Conservation (phyloP, 2,888 invertebrate genomes). For the Lamellibrachia columna region DNA sequence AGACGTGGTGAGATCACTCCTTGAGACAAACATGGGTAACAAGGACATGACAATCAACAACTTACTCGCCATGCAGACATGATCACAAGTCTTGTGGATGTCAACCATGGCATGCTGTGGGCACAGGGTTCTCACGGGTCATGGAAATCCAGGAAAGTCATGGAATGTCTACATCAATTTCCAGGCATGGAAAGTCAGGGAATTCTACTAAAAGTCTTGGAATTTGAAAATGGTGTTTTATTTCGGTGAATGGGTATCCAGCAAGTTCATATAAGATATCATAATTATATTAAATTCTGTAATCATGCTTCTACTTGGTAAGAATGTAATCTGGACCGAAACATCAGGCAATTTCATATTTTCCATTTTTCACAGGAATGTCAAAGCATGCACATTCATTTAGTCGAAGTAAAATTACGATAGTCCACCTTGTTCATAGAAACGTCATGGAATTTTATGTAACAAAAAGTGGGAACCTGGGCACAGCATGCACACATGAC, state of each 20-base stretch:
- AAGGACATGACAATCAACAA: constrained; percentile 91
- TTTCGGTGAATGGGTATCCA: too few relatives aligned
- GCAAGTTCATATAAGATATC: too few relatives aligned
- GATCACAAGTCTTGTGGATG: not conserved
- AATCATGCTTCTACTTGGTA: too few relatives aligned
- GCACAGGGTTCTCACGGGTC: not conserved
- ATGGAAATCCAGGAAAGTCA: not conserved
- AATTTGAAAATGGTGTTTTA: too few relatives aligned
- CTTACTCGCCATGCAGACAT: constrained; percentile 78
- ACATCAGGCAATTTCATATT: too few relatives aligned
- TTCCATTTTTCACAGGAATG: too few relatives aligned
- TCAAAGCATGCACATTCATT: too few relatives aligned
- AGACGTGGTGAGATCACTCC: constrained; percentile 89
- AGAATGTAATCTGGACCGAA: too few relatives aligned
- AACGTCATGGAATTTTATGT: not conserved
- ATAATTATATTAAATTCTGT: too few relatives aligned
- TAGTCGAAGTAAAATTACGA: not conserved
- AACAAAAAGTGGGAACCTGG: not conserved
- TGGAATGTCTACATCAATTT: not conserved
- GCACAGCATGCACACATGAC: not conserved
- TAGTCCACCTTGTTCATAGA: not conserved
- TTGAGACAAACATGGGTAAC: constrained; percentile 88
- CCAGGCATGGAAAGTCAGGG: too few relatives aligned
- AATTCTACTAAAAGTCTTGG: too few relatives aligned
- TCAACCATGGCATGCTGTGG: not conserved